Percentiles rank a stretch among this genome's conserved stretches.
These are phyloP conservation scores for Trichonephila clavata DNA, from an alignment of 1,140 invertebrate species.

Conservation along the genomic window DNA sequence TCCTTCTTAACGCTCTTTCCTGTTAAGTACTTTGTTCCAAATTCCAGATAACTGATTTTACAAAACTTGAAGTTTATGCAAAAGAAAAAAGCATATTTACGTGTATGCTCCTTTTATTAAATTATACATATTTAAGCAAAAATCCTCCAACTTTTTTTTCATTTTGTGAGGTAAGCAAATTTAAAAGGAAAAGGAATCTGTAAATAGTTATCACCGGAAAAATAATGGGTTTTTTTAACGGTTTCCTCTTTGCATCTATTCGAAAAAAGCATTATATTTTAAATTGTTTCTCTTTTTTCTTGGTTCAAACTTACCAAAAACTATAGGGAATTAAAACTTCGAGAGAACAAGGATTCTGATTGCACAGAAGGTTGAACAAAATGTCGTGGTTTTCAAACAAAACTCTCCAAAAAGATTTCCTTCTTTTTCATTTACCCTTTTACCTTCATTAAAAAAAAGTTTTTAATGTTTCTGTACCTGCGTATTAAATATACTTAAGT, in stretches of 20 bases:
- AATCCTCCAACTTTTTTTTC: background rate
- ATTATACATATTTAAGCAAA: too few species aligned
- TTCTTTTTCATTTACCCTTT: background rate
- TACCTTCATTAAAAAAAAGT: background rate
- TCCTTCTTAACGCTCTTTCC: too few species aligned
- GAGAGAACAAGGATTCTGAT: constrained; percentile 14
- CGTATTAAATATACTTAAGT: background rate
- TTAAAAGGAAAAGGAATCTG: background rate
- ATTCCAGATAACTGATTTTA: background rate
- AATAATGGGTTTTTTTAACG: background rate
- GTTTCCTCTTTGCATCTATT: background rate
- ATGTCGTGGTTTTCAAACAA: background rate
- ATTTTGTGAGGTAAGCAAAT: background rate
- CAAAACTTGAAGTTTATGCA: too few species aligned
- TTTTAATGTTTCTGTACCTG: background rate
- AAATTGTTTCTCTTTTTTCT: constrained; percentile 4
- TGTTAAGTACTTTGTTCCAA: too few species aligned
- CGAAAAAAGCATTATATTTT: background rate
- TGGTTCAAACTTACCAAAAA: background rate
- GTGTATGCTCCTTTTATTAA: too few species aligned
- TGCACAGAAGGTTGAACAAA: constrained; percentile 2
- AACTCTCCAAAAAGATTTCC: background rate
- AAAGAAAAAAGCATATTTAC: too few species aligned
- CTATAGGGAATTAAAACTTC: constrained; percentile 10
- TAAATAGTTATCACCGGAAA: constrained; percentile 11